Base-by-base conservation (phyloP, 2,888 invertebrate species). In the Acanthosepion lycidas region DNA sequence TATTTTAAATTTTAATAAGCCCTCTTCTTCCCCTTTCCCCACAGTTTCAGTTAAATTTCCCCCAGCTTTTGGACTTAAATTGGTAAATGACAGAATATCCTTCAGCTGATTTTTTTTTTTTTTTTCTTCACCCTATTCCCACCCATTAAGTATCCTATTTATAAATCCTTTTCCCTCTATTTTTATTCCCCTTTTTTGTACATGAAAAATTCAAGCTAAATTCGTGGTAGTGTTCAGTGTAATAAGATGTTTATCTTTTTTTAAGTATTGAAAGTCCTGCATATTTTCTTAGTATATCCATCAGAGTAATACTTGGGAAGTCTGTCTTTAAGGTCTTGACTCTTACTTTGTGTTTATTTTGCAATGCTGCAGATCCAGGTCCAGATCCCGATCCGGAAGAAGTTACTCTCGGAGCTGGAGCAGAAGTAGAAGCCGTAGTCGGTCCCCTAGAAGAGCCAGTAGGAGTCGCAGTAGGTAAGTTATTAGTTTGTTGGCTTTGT, bases 351-450 rank as follows among this genome's bases (percentile, higher is more conserved):
- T 26, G n/a, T 94, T 20, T 28, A 12, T 78, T 59, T 78, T 9
- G 20, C 51, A n/a, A 42, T 6, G n/a, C 91, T 33, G 20, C 59
- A 94, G 95, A 48, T 95, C 95, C 28, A 51, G 94, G 8, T 95
- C 96, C 28, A 94, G 96, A 94, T 96, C 96, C 6, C 94, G 95
- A 93, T 95, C 95, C 91, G 95, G 95, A 95, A 96, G 96, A 28
- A 95, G 96, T 42, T 96, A 96, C 94, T 95, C 96, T 59, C 95
- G 96, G 92, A 96, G 96, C 91, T 95, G 96, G 94, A 96, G 96
- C 64, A 95, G 96, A 26, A 95, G 95, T 51, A 95, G 95, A 78
- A 95, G 96, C 93, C 95, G 95, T n/a, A 94, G 95, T 33, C 94
- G 95, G 23, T 92, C 94, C 55, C 93, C 94, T n/a, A 51, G 94